phyloP scores from a whole-genome alignment of 1,140 invertebrate species.

The Hirudo medicinalis region DNA sequence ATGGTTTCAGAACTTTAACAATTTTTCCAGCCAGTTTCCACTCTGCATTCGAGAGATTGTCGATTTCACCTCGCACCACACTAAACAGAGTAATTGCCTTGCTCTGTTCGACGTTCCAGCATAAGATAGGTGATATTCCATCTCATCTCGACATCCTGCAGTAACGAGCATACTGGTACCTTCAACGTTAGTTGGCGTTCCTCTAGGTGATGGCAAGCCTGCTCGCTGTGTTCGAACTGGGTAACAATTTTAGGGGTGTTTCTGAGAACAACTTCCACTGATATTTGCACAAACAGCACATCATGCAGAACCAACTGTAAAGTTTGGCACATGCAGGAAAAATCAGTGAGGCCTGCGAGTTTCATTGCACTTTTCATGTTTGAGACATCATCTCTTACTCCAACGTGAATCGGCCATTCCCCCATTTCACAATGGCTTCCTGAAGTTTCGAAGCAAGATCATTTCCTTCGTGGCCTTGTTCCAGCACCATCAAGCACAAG shows the following conservation, averaged over 20 bases:
- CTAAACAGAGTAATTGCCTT: background rate
- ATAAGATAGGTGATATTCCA: background rate
- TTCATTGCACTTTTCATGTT: conserved; percentile 12
- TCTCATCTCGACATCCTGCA: background rate
- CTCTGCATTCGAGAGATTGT: background rate
- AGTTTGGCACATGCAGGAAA: background rate
- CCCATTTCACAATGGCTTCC: conserved; percentile 1
- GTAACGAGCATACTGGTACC: background rate
- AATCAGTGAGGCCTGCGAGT: background rate
- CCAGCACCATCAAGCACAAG: background rate
- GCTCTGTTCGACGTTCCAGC: background rate
- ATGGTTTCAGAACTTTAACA: conserved; percentile 1
- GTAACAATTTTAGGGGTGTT: background rate
- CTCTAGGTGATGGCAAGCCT: background rate
- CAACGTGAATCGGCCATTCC: background rate
- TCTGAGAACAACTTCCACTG: conserved; percentile 7
- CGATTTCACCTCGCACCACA: background rate
- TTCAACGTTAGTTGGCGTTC: background rate
- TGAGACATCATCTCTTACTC: background rate
- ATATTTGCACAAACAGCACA: conserved; percentile 1
- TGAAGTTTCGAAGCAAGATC: conserved; percentile 8
- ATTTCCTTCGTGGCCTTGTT: background rate
- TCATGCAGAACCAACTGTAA: background rate
- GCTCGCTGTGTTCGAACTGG: background rate
- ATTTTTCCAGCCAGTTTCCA: background rate